Base-by-base conservation (phyloP, 2,113 vertebrate species). In the Baryphthengus martii region DNA sequence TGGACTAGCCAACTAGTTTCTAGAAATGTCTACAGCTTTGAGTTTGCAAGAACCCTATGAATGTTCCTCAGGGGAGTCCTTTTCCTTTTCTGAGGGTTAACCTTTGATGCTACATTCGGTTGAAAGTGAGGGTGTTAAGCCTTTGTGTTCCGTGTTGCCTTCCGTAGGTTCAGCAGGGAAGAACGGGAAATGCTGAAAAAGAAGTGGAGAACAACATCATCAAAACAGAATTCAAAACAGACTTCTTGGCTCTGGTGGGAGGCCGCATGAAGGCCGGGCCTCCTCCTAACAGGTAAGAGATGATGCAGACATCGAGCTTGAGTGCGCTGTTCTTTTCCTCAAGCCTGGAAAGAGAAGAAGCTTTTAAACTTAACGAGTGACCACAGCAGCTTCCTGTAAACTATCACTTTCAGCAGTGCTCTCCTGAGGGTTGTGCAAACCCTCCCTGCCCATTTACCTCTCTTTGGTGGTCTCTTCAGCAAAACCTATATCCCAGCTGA, bases 111-210 rank as follows among this genome's bases (percentile, higher is more conserved):
- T 76, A 10, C 68, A 2, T 39, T 74, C 11, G 26, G 26, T 28
- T 77, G 47, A 35, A 90, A 56, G 58, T 8, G 39, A 66, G 25
- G 13, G 12, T 21, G 11, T 44, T 59, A 16, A 83, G 84, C 8
- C 21, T 35, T 2, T 42, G 4, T 58, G 8, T 53, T 63, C 2
- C 1, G 1, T 59, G 0, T 23, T 45, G 3, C n/a, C 31, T 78
- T 92, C 53, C 47, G 18, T 29, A 98, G 98, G 98, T 98, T 75
- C 98, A 98, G 72, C 98, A 98, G 70, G 97, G 98, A 73, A 97
- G 98, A 76, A 97, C 94, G 18, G 95, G 96, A 49, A 97, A 97
- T 56, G 77, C 97, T 55, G 97, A 97, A 65, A 98, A 98, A 62
- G 97, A 97, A 58, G 91, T 93, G 35, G 96, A 98, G 92, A 97